Base-by-base conservation (phyloP, 2,888 invertebrate genomes). In the Parnassius glacialis region DNA sequence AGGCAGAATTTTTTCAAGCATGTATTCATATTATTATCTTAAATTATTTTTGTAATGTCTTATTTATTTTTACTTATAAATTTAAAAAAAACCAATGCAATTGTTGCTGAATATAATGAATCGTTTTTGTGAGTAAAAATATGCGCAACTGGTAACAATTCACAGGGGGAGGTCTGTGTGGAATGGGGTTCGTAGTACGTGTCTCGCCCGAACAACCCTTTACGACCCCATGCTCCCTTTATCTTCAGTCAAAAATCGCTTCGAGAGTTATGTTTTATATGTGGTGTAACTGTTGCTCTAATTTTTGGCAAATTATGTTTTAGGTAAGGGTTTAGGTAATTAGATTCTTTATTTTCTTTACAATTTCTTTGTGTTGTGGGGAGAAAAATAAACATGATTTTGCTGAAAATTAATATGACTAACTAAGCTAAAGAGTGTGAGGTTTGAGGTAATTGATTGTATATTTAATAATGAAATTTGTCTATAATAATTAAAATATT, bases 111-210 rank as follows among this genome's bases (percentile, higher is more conserved):
- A 45, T 44, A 59, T 48, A 56, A 58, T 68, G 74, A 76, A 75
- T 77, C 77, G 77, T 80, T 77, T 78, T 75, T 74, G 78, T 70
- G 76, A 76, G 72, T 79, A 84, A 87, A 87, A 86, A 84, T 87
- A 85, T 85, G 87, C 85, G 84, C 86, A 86, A 86, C 85, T 84
- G 82, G 85, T 84, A 85, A 88, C 87, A 86, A 86, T 87, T 85
- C 87, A 83, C 84, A 82, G 85, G 88, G 81, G 80, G 73, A 74
- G 80, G 72, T 74, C 71, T 67, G 74, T 69, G 78, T 78, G 78
- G 86, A 85, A 83, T 78, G 76, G 73, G 81, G 84, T 82, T 83
- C 83, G 81, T 59, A 80, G 83, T 83, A 80, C 13, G 10, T 48
- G 48, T 48, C 78, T 77, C 73, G 66, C 65, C 61, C 59, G 67